phyloP scores from a whole-genome alignment of 2,797 vertebrate species.

The Glossophaga mutica region DNA sequence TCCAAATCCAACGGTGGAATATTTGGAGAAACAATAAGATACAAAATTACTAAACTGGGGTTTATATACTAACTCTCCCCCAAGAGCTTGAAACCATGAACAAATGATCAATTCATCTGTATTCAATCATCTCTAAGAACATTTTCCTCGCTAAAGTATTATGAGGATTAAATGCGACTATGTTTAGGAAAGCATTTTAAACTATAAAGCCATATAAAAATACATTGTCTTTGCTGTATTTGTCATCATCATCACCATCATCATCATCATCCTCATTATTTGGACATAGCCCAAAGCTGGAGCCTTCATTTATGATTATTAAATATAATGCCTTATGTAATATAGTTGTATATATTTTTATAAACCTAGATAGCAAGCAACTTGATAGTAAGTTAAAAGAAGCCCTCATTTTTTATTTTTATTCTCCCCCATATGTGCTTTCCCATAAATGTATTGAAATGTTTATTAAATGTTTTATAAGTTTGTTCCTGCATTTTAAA shows the following conservation, averaged over 20 bases:
- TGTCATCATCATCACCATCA: not conserved
- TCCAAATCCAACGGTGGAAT: not conserved
- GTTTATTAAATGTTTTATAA: constrained; percentile 54
- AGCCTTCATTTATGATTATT: not conserved
- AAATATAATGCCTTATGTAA: not conserved
- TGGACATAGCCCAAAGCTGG: not conserved
- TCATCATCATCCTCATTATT: not conserved
- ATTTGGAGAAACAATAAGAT: not conserved
- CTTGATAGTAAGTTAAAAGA: constrained; percentile 27
- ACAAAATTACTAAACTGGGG: not conserved
- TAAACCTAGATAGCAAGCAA: not conserved
- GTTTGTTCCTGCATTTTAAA: constrained; percentile 36
- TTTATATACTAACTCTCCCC: not conserved
- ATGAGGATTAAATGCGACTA: not conserved
- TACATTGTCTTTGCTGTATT: not conserved
- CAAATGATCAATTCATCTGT: not conserved
- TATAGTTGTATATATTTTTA: not conserved
- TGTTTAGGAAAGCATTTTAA: not conserved
- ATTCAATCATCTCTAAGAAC: not conserved
- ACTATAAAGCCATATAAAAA: not conserved
- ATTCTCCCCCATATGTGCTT: not conserved
- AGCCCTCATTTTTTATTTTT: constrained; percentile 51
- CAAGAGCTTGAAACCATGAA: not conserved
- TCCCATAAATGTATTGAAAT: constrained; percentile 36
- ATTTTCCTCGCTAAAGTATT: constrained; percentile 1